phyloP scores from a whole-genome alignment of 2,797 vertebrate genomes.

The Pangasius krempfi region DNA sequence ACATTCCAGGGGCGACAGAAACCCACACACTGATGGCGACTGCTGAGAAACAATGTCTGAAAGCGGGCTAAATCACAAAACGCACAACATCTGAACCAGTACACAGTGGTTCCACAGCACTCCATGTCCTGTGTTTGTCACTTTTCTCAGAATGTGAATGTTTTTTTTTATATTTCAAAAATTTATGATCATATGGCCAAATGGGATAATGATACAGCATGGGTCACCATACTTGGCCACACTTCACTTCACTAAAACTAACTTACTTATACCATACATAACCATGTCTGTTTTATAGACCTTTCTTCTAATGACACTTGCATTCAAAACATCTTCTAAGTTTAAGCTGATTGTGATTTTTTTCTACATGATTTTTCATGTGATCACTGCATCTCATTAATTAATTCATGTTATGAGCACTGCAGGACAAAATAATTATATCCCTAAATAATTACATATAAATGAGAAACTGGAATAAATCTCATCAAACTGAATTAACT shows the following conservation, averaged over 20 bases:
- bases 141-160: neutral
- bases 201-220: neutral
- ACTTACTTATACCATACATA: neutral
- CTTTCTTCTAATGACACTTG: neutral
- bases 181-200: neutral
- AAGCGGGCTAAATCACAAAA: slow-evolving; percentile 35
- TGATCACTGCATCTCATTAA: neutral
- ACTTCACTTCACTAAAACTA: neutral
- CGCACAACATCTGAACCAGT: slow-evolving; percentile 14
- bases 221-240: too few species aligned
- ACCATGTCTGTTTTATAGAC: neutral
- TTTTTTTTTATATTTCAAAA: neutral
- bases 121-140: neutral
- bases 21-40: slow-evolving; percentile 56
- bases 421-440: neutral
- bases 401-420: slow-evolving; percentile 6
- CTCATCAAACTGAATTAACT: slow-evolving; percentile 9
- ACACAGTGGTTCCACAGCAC: neutral
- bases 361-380: neutral
- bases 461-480: neutral
- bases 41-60: slow-evolving; percentile 48
- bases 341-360: neutral
- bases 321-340: neutral
- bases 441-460: neutral
- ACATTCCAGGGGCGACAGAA: slow-evolving; percentile 55